Evolutionary conservation across 2,888 invertebrate genomes (phyloP).

Genomic region (Eudemis profundana): DNA sequence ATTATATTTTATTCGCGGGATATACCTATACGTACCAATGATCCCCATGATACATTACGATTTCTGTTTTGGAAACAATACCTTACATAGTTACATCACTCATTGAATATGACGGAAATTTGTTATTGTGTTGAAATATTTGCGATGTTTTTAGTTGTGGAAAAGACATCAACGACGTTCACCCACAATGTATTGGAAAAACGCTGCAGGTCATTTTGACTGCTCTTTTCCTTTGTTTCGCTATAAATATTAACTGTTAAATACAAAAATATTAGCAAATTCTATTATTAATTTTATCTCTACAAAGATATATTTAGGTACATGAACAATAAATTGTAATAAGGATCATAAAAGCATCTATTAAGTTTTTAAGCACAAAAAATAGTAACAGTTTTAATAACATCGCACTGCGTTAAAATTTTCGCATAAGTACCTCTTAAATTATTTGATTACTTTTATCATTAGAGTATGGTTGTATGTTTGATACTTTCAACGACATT

Average conservation of each 20-base stretch:
- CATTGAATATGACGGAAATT: neutral
- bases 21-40: neutral
- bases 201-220: neutral
- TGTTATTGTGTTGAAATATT: slow-evolving; percentile 1
- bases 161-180: slow-evolving; percentile 33
- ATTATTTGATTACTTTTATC: neutral
- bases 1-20: slow-evolving; percentile 11
- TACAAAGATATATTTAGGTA: too few species aligned
- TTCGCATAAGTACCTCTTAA: neutral
- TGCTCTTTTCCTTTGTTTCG: neutral
- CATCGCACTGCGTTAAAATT: neutral
- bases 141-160: neutral
- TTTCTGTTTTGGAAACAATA: slow-evolving; percentile 20
- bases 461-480: slow-evolving; percentile 5
- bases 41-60: slow-evolving; percentile 3
- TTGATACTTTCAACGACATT: slow-evolving; percentile 60
- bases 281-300: too few species aligned
- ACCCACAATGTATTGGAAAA: neutral
- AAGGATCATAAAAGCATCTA: too few species aligned
- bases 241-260: too few species aligned
- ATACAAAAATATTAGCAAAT: too few species aligned
- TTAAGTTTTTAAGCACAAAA: neutral
- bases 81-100: slow-evolving; percentile 10
- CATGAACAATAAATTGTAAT: too few species aligned
- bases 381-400: too few species aligned